phyloP scores from a whole-genome alignment of 2,113 vertebrate genomes.

The Willisornis vidua region DNA sequence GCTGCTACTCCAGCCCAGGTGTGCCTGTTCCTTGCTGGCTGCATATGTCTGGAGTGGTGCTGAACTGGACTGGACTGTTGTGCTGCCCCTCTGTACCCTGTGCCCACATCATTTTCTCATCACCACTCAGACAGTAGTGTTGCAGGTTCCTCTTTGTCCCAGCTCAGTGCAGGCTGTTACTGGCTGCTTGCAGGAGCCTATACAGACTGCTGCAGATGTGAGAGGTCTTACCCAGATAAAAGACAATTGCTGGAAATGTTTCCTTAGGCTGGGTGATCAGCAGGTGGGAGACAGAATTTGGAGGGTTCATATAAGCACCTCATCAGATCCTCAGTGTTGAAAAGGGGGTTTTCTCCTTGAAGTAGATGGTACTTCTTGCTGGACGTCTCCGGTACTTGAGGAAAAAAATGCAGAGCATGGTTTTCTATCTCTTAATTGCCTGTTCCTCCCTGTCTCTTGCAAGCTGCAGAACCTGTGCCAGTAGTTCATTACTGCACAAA shows the following conservation, averaged over 20 bases:
- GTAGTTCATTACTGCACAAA: not conserved
- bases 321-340: not conserved
- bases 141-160: not conserved
- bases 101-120: fast-evolving
- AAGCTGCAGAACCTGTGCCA: not conserved
- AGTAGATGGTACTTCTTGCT: not conserved
- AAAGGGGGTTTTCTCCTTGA: not conserved
- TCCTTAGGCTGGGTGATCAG: not conserved
- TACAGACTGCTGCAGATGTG: not conserved
- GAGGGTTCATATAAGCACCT: not conserved
- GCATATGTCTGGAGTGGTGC: not conserved
- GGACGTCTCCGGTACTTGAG: not conserved
- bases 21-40: not conserved
- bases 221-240: not conserved
- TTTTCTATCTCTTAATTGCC: not conserved
- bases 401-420: not conserved
- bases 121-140: not conserved
- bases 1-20: not conserved
- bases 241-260: not conserved
- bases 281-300: not conserved
- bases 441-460: not conserved
- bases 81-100: not conserved
- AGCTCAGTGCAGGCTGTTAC: not conserved
- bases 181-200: fast-evolving
- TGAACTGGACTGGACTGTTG: not conserved